phyloP scores from a whole-genome alignment of 2,888 invertebrate species.

The Synergus umbraculus region DNA sequence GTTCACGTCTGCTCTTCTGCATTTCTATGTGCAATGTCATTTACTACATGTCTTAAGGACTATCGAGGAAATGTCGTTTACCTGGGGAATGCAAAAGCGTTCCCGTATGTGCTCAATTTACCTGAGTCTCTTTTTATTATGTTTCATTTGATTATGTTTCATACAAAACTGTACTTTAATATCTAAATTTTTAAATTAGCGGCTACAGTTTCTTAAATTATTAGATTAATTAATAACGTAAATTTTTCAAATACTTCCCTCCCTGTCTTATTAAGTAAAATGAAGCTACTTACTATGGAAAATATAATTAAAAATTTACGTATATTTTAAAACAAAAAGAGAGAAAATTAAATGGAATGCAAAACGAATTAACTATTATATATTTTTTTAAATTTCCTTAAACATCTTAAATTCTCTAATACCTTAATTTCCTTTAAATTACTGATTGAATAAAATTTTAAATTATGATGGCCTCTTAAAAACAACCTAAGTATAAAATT shows the following conservation, averaged over 20 bases:
- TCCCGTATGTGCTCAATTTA: neutral
- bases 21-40: slow-evolving; percentile 4
- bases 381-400: too few species aligned
- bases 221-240: neutral
- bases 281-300: too few species aligned
- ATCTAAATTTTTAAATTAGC: neutral
- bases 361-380: too few species aligned
- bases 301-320: too few species aligned
- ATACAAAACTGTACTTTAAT: neutral
- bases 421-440: too few species aligned
- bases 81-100: slow-evolving; percentile 18
- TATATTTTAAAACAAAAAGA: too few species aligned
- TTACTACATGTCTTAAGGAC: slow-evolving; percentile 6
- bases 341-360: too few species aligned
- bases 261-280: too few species aligned
- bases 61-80: slow-evolving; percentile 21
- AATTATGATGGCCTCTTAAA: neutral
- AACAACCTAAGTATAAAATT: neutral
- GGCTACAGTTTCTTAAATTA: neutral
- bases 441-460: too few species aligned
- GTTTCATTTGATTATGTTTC: neutral
- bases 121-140: neutral
- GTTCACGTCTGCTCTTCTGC: slow-evolving; percentile 21
- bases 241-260: too few species aligned
- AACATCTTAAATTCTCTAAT: too few species aligned